Percentiles rank a stretch among this genome's conserved stretches.
These are phyloP conservation scores for Salticus scenicus DNA, from an alignment of 2,888 invertebrate species.

Conservation along the genomic window DNA sequence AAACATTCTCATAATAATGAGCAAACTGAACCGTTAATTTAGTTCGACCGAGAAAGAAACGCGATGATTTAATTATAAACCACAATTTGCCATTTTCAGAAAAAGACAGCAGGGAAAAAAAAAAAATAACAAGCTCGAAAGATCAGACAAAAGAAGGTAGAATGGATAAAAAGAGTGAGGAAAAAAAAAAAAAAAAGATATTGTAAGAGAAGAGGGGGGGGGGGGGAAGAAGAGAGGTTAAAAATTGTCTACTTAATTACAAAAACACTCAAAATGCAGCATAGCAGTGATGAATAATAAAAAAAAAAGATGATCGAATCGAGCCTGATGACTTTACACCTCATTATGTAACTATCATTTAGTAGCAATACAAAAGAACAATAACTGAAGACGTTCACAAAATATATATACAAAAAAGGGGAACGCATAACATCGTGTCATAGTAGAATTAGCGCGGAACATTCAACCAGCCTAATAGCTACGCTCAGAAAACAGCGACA, in stretches of 20 bases:
- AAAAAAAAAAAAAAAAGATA: too few relatives aligned
- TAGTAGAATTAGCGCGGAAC: slow-evolving; percentile 18
- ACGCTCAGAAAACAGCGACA: not conserved
- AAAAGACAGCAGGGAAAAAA: not conserved
- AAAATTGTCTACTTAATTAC: not conserved
- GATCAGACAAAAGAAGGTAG: not conserved
- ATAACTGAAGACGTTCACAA: not conserved
- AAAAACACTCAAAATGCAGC: not conserved
- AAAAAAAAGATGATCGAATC: slow-evolving; percentile 12
- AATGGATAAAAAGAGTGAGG: not conserved
- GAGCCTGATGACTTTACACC: slow-evolving; percentile 30
- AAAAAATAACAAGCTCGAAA: not conserved
- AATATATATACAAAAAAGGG: not conserved
- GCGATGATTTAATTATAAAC: not conserved
- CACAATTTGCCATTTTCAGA: not conserved
- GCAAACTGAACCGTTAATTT: not conserved
- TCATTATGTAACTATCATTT: slow-evolving; percentile 28
- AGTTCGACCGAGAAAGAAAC: not conserved
- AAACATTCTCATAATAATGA: not conserved
- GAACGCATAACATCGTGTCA: not conserved
- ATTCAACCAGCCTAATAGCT: slow-evolving; percentile 7
- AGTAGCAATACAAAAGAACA: not conserved
- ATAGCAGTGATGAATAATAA: not conserved
- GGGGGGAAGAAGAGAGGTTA: not conserved
- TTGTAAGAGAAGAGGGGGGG: too few relatives aligned